phyloP scores from a whole-genome alignment of 1,140 invertebrate species.

The Nixonia krombeini region DNA sequence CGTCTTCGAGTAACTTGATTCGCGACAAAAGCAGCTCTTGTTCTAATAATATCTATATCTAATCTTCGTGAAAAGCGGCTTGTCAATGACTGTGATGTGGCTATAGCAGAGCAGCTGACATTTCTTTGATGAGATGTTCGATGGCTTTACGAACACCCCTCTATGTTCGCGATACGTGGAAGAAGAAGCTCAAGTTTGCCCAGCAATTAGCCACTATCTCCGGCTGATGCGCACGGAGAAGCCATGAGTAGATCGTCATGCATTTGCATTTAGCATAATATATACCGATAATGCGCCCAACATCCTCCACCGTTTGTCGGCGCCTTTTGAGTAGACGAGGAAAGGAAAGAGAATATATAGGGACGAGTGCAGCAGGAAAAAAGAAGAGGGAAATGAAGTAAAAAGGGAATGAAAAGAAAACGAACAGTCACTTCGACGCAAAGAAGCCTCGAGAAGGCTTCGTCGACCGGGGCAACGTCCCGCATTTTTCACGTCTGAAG shows the following conservation, averaged over 20 bases:
- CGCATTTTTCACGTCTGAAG: conserved; percentile 50
- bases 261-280: conserved; percentile 49
- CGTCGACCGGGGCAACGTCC: conserved; percentile 44
- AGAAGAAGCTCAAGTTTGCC: conserved; percentile 36
- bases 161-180: conserved; percentile 17
- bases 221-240: conserved; percentile 3
- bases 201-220: conserved; percentile 43
- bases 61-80: no score
- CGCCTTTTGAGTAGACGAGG: conserved; percentile 34
- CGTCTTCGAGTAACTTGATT: no score
- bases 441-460: conserved; percentile 43
- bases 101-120: no score
- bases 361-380: conserved; percentile 26
- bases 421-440: conserved; percentile 36
- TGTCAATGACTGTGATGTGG: no score
- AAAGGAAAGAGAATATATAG: conserved; percentile 24
- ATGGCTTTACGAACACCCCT: conserved; percentile 2
- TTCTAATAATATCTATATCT: no score
- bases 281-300: conserved; percentile 26
- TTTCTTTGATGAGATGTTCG: no score
- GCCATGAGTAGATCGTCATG: conserved; percentile 31
- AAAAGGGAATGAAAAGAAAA: conserved; percentile 31
- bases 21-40: no score
- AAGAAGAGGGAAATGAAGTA: conserved; percentile 44
- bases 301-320: conserved; percentile 38